Conservation (phyloP, 2,797 vertebrate genomes). For the Pagetopsis macropterus region DNA sequence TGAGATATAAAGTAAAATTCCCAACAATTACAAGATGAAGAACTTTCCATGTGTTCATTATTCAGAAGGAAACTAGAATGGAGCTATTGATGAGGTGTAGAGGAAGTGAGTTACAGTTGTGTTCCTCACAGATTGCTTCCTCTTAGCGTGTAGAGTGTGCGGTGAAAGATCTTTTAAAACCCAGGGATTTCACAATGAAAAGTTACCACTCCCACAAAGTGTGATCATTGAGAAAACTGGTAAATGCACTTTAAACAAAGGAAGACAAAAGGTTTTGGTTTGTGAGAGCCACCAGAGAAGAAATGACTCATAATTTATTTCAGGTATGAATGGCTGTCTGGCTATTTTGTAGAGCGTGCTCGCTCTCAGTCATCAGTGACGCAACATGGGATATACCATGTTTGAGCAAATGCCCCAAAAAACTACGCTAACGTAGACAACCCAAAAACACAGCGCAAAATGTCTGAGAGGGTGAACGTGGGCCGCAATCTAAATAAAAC, state of each 20-base stretch:
- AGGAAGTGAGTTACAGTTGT: constrained; percentile 56
- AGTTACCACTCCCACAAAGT: constrained; percentile 34
- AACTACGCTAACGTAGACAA: constrained; percentile 43
- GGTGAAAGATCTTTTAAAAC: constrained; percentile 18
- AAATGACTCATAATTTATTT: constrained; percentile 67
- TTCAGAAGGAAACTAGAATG: neutral
- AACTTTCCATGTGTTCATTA: neutral
- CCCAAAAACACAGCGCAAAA: constrained; percentile 41
- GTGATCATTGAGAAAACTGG: constrained; percentile 49
- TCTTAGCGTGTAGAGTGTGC: constrained; percentile 37
- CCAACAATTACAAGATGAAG: neutral
- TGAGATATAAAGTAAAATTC: neutral
- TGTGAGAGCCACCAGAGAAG: constrained; percentile 16
- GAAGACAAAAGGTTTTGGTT: constrained; percentile 44
- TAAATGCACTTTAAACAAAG: constrained; percentile 29
- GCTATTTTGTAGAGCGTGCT: constrained; percentile 32
- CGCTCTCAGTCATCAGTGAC: constrained; percentile 60
- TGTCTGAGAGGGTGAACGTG: neutral
- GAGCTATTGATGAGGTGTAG: constrained; percentile 21
- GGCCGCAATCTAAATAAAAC: constrained; percentile 47
- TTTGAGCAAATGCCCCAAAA: constrained; percentile 59
- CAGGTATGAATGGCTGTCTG: constrained; percentile 68
- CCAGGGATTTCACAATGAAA: constrained; percentile 53
- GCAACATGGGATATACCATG: constrained; percentile 63
- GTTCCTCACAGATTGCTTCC: constrained; percentile 45